These are phyloP conservation scores for Gymnorhina tibicen DNA, from an alignment of 2,113 vertebrate genomes.

Conservation along the genomic window DNA sequence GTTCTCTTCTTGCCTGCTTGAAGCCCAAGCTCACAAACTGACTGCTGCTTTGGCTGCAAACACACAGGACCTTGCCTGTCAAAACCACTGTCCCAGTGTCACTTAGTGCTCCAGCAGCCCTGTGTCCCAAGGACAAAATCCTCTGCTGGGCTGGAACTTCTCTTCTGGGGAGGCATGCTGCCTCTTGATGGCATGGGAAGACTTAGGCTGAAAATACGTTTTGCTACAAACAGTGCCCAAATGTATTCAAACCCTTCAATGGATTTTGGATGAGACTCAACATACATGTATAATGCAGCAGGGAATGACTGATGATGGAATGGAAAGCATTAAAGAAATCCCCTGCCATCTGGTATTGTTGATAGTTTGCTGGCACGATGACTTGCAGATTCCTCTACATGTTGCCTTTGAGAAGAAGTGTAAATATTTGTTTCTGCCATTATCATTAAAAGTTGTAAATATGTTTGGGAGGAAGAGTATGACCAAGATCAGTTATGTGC, in stretches of 20 bases:
- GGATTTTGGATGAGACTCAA: background rate
- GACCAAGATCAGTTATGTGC: background rate
- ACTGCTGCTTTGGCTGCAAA: background rate
- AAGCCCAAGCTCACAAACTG: accelerated
- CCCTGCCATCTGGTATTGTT: background rate
- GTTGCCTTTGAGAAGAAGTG: background rate
- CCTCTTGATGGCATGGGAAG: background rate
- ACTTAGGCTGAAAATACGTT: background rate
- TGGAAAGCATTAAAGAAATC: background rate
- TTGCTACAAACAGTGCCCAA: background rate
- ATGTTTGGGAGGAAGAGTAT: background rate
- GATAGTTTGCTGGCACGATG: background rate
- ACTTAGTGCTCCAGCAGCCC: background rate
- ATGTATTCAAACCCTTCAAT: background rate
- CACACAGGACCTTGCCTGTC: background rate
- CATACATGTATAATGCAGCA: background rate
- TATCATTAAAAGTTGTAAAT: background rate
- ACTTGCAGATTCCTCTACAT: background rate
- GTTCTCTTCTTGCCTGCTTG: background rate
- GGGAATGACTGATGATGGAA: background rate
- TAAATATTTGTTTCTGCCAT: background rate
- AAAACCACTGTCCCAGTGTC: accelerated
- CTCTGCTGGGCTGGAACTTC: background rate
- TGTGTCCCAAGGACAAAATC: too few species aligned
- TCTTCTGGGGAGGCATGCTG: background rate